phyloP scores from a whole-genome alignment of 92 coral and sea anemone species.

The Porites rus region DNA sequence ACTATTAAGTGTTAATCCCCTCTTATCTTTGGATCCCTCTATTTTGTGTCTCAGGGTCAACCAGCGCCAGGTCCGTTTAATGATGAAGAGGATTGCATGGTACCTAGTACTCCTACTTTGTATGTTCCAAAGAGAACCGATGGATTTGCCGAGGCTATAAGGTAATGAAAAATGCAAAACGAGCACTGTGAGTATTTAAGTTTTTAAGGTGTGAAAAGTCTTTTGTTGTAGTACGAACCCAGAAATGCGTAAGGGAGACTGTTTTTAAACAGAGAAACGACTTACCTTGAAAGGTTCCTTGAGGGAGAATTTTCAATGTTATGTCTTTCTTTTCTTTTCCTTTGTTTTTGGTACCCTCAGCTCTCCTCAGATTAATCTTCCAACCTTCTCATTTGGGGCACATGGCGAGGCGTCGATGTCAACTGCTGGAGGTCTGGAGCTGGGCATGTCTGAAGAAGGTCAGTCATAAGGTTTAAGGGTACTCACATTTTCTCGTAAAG shows the following conservation, averaged over 20 bases:
- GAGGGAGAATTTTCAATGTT: too few species aligned
- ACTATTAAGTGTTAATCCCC: too few species aligned
- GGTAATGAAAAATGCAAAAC: conserved; percentile 45
- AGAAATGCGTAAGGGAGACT: not conserved
- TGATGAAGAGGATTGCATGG: conserved; percentile 96
- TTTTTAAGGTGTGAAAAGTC: not conserved
- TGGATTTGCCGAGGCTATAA: conserved; percentile 97
- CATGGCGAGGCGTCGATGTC: conserved; percentile 78
- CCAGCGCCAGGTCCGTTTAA: conserved; percentile 87
- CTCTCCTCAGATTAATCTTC: conserved; percentile 95
- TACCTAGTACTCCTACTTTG: conserved; percentile 96
- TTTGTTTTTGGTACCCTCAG: conserved; percentile 38
- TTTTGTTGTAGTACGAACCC: not conserved
- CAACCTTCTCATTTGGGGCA: conserved; percentile 94
- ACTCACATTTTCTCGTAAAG: too few species aligned
- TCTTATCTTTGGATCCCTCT: not conserved
- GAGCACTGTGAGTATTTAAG: not conserved
- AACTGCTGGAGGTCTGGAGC: conserved; percentile 73
- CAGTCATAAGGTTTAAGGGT: not conserved
- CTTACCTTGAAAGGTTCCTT: not conserved
- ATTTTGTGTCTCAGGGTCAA: conserved; percentile 67
- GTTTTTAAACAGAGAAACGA: not conserved
- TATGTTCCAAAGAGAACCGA: conserved; percentile 97
- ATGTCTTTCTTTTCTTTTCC: too few species aligned
- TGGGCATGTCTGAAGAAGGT: conserved; percentile 96